Conservation (phyloP, 2,797 vertebrate species). For the Gobio occitaniae region DNA sequence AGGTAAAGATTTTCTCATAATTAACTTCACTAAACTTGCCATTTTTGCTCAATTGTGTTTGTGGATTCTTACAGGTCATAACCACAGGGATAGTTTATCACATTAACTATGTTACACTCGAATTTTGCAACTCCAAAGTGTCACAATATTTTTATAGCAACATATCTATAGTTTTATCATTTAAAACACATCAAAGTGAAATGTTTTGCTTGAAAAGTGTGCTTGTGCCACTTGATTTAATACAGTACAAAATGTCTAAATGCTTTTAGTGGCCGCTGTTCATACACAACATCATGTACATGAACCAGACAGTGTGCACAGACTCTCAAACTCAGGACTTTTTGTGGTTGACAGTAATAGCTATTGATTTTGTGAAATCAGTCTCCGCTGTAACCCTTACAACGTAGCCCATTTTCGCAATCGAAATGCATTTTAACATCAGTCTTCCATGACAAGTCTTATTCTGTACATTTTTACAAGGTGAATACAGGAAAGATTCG, state of each 20-base stretch:
- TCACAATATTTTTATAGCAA: background rate
- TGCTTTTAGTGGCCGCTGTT: slow-evolving; percentile 14
- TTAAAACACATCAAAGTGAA: background rate
- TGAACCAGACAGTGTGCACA: slow-evolving; percentile 41
- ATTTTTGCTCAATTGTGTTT: background rate
- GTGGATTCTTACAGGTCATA: background rate
- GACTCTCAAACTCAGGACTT: slow-evolving; percentile 26
- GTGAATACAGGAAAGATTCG: slow-evolving; percentile 38
- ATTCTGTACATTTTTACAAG: slow-evolving; percentile 40
- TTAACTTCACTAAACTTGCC: background rate
- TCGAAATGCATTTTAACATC: slow-evolving; percentile 27
- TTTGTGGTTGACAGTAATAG: slow-evolving; percentile 27
- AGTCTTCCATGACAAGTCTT: slow-evolving; percentile 31
- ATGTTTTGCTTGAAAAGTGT: background rate
- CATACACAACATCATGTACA: slow-evolving; percentile 28
- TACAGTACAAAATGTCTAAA: slow-evolving; percentile 4
- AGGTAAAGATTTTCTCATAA: background rate
- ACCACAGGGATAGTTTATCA: background rate
- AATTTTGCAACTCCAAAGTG: background rate
- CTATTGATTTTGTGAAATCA: slow-evolving; percentile 29
- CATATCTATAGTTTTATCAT: background rate
- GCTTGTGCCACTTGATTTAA: background rate
- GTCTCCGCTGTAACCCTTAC: slow-evolving; percentile 22
- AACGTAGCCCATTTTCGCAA: slow-evolving; percentile 22
- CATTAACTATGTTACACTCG: background rate